Percentiles rank a stretch among this genome's conserved stretches.
Evolutionary conservation across 2,113 vertebrate genomes (phyloP).

Genomic region (Burhinus oedicnemus): DNA sequence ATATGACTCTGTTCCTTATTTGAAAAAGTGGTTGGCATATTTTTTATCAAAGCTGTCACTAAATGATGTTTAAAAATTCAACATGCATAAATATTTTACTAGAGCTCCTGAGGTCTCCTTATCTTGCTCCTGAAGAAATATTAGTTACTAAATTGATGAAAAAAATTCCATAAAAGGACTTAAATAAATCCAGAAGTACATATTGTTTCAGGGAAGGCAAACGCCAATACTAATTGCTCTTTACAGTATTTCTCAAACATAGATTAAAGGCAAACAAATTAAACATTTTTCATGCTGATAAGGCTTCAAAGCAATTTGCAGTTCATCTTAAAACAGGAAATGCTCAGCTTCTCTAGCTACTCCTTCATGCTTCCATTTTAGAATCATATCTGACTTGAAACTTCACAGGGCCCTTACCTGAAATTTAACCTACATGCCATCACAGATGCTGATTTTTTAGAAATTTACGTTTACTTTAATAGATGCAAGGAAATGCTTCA

Average conservation of each 20-base stretch:
- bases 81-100: conserved; percentile 43
- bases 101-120: background rate
- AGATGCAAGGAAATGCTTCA: background rate
- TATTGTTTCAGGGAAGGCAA: conserved; percentile 18
- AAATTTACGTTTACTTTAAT: background rate
- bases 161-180: background rate
- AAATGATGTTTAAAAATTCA: conserved; percentile 59
- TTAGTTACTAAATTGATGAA: conserved; percentile 25
- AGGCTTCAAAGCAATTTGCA: background rate
- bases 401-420: rapidly evolving
- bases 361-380: background rate
- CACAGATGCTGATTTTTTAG: background rate
- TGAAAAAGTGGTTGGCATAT: background rate
- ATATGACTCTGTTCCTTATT: background rate
- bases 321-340: background rate
- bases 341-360: background rate
- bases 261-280: conserved; percentile 12
- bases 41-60: conserved; percentile 21
- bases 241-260: conserved; percentile 6
- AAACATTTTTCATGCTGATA: background rate
- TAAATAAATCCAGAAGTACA: background rate
- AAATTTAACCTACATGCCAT: background rate
- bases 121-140: conserved; percentile 1
- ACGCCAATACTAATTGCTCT: background rate
- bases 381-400: background rate